These are phyloP conservation scores for Andricus curvator DNA, from an alignment of 2,888 invertebrate genomes.

Conservation along the genomic window DNA sequence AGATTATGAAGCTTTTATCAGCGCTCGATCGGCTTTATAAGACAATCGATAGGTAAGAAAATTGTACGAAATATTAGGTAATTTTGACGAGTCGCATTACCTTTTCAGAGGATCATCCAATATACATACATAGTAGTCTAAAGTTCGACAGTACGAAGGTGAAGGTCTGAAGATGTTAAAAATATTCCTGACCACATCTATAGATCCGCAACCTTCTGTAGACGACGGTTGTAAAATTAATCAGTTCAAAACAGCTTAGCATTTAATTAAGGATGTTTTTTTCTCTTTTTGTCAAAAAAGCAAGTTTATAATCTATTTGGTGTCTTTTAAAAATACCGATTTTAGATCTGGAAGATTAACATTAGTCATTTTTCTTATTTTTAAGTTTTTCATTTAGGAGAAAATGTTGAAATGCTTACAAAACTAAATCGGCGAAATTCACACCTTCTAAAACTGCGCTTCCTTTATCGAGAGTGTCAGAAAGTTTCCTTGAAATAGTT, in stretches of 20 bases:
- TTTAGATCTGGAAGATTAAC: too few relatives aligned
- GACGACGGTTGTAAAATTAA: not conserved
- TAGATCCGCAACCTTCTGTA: not conserved
- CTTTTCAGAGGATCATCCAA: not conserved
- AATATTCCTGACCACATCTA: not conserved
- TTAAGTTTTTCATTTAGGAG: too few relatives aligned
- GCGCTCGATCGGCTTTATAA: conserved; percentile 47
- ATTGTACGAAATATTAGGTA: conserved; percentile 50
- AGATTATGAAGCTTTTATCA: conserved; percentile 53
- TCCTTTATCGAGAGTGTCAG: not conserved
- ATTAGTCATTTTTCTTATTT: too few relatives aligned
- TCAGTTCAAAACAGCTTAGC: not conserved
- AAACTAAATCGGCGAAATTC: too few relatives aligned
- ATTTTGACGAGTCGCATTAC: conserved; percentile 18
- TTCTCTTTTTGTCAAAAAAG: too few relatives aligned
- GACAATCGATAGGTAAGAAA: conserved; percentile 53
- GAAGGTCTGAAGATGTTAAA: not conserved
- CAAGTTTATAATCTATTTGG: too few relatives aligned
- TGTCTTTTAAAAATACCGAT: too few relatives aligned
- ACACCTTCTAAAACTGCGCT: not conserved
- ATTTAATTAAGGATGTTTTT: too few relatives aligned
- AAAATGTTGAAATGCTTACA: too few relatives aligned
- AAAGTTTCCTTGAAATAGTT: conserved; percentile 16
- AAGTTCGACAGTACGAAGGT: not conserved
- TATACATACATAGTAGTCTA: not conserved